phyloP scores from a whole-genome alignment of 2,113 vertebrate genomes.

The Gadus macrocephalus region DNA sequence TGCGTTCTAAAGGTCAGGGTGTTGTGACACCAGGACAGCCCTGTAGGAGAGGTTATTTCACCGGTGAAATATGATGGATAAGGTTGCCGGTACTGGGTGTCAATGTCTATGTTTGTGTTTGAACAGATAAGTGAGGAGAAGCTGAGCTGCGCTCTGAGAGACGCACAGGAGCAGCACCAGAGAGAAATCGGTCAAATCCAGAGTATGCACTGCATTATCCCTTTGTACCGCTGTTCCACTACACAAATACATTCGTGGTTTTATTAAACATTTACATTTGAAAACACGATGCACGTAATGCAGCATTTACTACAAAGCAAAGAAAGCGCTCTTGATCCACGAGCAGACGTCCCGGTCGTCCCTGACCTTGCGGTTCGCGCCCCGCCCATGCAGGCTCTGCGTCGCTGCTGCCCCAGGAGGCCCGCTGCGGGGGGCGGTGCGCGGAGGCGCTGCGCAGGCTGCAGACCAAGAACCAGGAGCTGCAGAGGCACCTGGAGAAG shows the following conservation, averaged over 20 bases:
- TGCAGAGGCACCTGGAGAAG: conserved; percentile 80
- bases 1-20: neutral
- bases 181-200: conserved; percentile 53
- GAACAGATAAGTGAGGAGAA: conserved; percentile 62
- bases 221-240: no score
- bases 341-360: no score
- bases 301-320: no score
- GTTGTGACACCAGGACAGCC: no score
- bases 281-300: no score
- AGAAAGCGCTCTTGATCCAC: no score
- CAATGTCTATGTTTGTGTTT: neutral
- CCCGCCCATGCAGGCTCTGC: conserved; percentile 35
- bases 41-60: no score
- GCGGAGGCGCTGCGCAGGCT: conserved; percentile 68
- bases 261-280: no score
- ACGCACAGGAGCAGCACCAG: conserved; percentile 59
- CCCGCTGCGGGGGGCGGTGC: conserved; percentile 65
- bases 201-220: conserved; percentile 35
- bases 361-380: neutral
- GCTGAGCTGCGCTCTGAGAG: conserved; percentile 52
- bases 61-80: neutral
- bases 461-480: conserved; percentile 78
- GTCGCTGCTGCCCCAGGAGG: conserved; percentile 49
- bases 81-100: neutral
- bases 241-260: no score